Percentiles rank a stretch among this genome's conserved stretches.
phyloP scores from a whole-genome alignment of 1,140 invertebrate genomes.

The Bombus waltoni region DNA sequence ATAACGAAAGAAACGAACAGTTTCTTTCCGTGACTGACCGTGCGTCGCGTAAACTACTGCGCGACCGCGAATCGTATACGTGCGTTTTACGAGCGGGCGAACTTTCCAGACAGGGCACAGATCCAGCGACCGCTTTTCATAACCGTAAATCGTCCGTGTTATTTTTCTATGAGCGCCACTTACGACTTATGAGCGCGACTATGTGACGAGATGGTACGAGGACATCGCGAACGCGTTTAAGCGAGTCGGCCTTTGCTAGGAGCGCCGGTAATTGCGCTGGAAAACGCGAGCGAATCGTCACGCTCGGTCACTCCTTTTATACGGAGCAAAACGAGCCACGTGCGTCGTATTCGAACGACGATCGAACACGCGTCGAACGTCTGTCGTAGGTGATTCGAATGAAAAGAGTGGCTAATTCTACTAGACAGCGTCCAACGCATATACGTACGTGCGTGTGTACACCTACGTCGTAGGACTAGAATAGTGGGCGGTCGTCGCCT shows the following conservation, averaged over 20 bases:
- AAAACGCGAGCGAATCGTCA: constrained; percentile 24
- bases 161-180: neutral
- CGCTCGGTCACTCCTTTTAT: constrained; percentile 14
- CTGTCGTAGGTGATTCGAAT: neutral
- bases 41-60: neutral
- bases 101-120: neutral
- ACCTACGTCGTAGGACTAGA: neutral
- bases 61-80: neutral
- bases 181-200: neutral
- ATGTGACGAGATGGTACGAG: neutral
- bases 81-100: neutral
- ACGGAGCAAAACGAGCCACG: constrained; percentile 3
- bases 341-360: neutral
- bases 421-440: neutral
- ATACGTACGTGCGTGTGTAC: too few species aligned
- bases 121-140: neutral
- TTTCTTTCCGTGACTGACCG: neutral
- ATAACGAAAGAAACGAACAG: neutral
- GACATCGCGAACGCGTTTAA: constrained; percentile 10
- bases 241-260: neutral
- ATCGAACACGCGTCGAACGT: neutral
- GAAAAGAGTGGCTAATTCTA: neutral
- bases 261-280: constrained; percentile 7
- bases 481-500: neutral
- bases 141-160: neutral